Conservation (phyloP, 92 coral and sea anemone species). For the Phenganax marumi region DNA sequence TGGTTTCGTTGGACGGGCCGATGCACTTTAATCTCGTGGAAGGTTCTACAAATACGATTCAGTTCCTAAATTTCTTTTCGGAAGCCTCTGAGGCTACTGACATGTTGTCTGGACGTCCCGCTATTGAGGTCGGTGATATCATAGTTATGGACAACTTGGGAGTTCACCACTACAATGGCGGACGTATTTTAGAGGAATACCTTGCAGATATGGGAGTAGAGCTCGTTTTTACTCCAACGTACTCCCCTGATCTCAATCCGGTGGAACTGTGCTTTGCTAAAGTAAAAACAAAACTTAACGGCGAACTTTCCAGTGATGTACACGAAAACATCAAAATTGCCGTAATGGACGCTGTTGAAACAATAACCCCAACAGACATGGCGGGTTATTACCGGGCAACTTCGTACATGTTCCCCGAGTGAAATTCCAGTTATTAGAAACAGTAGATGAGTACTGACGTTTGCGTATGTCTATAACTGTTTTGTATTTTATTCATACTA, state of each 20-base stretch:
- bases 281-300: constrained; percentile 46
- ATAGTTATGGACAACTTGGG: constrained; percentile 3
- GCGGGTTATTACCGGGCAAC: constrained; percentile 20
- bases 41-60: neutral
- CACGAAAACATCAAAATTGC: constrained; percentile 11
- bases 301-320: constrained; percentile 28
- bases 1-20: neutral
- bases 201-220: constrained; percentile 25
- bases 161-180: constrained; percentile 5
- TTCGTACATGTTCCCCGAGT: constrained; percentile 7
- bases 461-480: neutral
- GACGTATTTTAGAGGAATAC: constrained; percentile 6
- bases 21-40: neutral
- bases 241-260: constrained; percentile 61
- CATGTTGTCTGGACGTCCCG: constrained; percentile 1
- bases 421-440: neutral
- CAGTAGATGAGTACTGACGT: neutral
- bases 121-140: constrained; percentile 2
- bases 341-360: constrained; percentile 21
- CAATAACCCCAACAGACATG: constrained; percentile 11
- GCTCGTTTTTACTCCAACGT: constrained; percentile 47
- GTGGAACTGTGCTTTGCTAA: constrained; percentile 49
- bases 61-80: constrained; percentile 2
- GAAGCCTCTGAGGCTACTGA: constrained; percentile 9
- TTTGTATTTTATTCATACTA: neutral